Evolutionary conservation across 1,140 invertebrate species (phyloP).

Genomic region (Drosophila ananassae): DNA sequence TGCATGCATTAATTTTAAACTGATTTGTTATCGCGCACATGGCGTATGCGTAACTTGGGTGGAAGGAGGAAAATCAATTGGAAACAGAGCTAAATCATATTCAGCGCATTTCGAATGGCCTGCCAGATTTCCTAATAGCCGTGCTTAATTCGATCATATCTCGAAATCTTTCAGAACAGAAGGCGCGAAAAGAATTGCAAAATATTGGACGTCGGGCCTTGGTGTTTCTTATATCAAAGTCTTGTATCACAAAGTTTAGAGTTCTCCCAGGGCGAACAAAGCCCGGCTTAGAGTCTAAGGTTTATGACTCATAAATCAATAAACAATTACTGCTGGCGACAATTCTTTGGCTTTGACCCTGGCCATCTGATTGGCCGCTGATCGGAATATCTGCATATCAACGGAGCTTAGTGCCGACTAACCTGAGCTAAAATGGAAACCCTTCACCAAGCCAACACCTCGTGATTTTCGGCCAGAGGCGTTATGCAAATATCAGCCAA

Average conservation of each 20-base stretch:
- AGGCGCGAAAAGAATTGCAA: constrained; percentile 42
- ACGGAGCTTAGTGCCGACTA: constrained; percentile 27
- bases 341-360: constrained; percentile 51
- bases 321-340: constrained; percentile 38
- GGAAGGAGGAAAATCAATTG: constrained; percentile 61
- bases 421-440: constrained; percentile 11
- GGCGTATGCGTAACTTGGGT: constrained; percentile 68
- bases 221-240: constrained; percentile 21
- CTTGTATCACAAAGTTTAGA: constrained; percentile 1
- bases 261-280: constrained; percentile 41
- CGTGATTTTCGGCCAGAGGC: constrained; percentile 26
- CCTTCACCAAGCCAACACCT: constrained; percentile 54
- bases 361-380: constrained; percentile 22
- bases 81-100: constrained; percentile 57
- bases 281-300: constrained; percentile 40
- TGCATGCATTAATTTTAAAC: constrained; percentile 68
- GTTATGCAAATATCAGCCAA: constrained; percentile 56
- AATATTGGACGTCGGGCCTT: constrained; percentile 21
- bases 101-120: constrained; percentile 60
- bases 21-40: constrained; percentile 70
- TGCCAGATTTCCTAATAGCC: constrained; percentile 72
- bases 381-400: constrained; percentile 49
- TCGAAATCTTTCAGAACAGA: constrained; percentile 29
- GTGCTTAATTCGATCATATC: constrained; percentile 60
- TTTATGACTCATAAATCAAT: constrained; percentile 52